Evolutionary conservation across 2,113 vertebrate genomes (phyloP).

Genomic region (Odocoileus hemionus): DNA sequence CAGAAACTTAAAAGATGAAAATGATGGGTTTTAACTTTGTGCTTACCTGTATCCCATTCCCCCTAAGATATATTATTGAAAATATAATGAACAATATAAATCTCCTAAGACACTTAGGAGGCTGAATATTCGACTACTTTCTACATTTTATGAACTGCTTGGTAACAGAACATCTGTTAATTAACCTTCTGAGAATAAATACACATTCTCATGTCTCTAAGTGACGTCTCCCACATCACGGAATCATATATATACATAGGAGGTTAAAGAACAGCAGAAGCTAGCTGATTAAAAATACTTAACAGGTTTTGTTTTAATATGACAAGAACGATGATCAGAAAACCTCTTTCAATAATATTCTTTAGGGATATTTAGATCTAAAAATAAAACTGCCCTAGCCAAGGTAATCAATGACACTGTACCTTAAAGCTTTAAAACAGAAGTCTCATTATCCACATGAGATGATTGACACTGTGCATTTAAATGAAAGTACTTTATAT

Average conservation of each 20-base stretch:
- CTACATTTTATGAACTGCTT: conserved; percentile 8
- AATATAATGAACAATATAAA: conserved; percentile 39
- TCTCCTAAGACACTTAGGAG: conserved; percentile 2
- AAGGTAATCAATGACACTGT: conserved; percentile 31
- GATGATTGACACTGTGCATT: conserved; percentile 7
- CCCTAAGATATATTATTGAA: background rate
- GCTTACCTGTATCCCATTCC: background rate
- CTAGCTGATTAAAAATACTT: conserved; percentile 36
- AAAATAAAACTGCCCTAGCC: conserved; percentile 40
- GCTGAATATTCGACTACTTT: background rate
- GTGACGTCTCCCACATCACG: conserved; percentile 17
- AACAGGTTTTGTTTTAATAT: conserved; percentile 50
- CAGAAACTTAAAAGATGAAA: conserved; percentile 29
- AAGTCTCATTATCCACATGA: background rate
- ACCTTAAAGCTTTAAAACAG: conserved; percentile 5
- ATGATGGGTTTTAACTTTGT: background rate
- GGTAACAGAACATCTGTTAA: conserved; percentile 30
- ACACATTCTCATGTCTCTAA: conserved; percentile 16
- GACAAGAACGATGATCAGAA: conserved; percentile 50
- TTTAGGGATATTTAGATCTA: background rate
- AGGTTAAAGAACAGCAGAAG: conserved; percentile 35
- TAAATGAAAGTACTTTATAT: conserved; percentile 31
- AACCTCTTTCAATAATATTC: background rate
- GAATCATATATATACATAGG: background rate
- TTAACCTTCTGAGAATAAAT: conserved; percentile 23